A percentile compares a stretch with the other conserved stretches of the same genome.
phyloP scores from a whole-genome alignment of 1,140 invertebrate species.

The Druon quercuslanigerum region DNA sequence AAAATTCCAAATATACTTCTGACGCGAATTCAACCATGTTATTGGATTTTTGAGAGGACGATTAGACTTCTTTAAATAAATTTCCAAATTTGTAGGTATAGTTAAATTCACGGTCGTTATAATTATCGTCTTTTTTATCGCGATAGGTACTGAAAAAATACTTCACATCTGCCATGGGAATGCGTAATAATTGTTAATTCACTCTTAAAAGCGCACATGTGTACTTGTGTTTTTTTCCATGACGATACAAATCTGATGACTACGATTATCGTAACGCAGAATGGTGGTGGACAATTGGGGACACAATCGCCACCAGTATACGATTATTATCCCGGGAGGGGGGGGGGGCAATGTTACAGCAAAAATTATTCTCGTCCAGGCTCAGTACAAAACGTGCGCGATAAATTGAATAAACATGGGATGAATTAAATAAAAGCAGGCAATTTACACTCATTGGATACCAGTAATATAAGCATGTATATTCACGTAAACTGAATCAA shows the following conservation, averaged over 20 bases:
- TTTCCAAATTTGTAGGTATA: too few species aligned
- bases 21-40: too few species aligned
- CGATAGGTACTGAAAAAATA: neutral
- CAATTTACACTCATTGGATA: too few species aligned
- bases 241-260: constrained; percentile 18
- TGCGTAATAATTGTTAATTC: neutral
- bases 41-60: too few species aligned
- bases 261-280: neutral
- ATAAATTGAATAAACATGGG: constrained; percentile 23
- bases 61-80: too few species aligned
- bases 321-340: constrained; percentile 6
- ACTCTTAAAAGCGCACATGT: neutral
- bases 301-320: neutral
- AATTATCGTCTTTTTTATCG: neutral
- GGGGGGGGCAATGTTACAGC: neutral
- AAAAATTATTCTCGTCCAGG: constrained; percentile 12
- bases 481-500: constrained; percentile 15
- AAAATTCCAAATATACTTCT: too few species aligned
- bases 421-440: constrained; percentile 5
- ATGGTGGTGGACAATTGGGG: neutral
- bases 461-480: neutral
- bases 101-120: neutral
- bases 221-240: constrained; percentile 1
- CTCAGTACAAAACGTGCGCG: neutral
- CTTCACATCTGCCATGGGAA: neutral